Percentiles rank a stretch among this genome's conserved stretches.
phyloP scores from a whole-genome alignment of 1,140 invertebrate species.

The roundworm (Caenorhabditis elegans) region WBcel235 BX284604.4:7935001-7935500 shows the following conservation, averaged over 20 bases:
- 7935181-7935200: neutral
- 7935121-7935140: neutral
- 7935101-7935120: neutral
- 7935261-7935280: conserved; percentile 29
- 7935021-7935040: conserved; percentile 18
- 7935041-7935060: neutral
- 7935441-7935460: no score
- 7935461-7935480: no score
- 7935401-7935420: no score
- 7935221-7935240: conserved; percentile 37
- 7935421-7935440: no score
- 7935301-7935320: no score
- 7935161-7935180: conserved; percentile 9
- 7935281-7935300: no score
- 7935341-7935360: no score
- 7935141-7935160: neutral
- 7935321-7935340: no score
- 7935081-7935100: neutral
- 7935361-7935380: no score
- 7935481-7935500: no score
- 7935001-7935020: neutral
- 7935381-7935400: no score
- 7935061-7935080: conserved; percentile 2
- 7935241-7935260: conserved; percentile 48
- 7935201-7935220: conserved; percentile 11